phyloP scores from a whole-genome alignment of 2,113 vertebrate species.

The Blennius ocellaris region DNA sequence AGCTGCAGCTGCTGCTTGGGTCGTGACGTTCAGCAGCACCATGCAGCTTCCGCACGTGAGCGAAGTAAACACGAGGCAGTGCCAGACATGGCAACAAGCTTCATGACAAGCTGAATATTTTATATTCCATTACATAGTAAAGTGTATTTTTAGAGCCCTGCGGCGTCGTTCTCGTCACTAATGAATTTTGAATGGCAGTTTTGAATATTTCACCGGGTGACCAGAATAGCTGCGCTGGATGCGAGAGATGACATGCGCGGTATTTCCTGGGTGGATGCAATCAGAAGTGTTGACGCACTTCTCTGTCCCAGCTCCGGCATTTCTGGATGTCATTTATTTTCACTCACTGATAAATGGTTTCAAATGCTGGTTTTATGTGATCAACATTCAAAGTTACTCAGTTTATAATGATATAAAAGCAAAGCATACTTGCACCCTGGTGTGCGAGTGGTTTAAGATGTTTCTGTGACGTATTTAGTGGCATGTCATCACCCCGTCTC shows the following conservation, averaged over 20 bases:
- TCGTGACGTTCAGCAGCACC: not conserved
- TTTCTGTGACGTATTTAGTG: not conserved
- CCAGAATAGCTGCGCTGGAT: conserved; percentile 55
- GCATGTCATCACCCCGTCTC: not conserved
- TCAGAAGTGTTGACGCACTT: not conserved
- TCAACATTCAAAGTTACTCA: not conserved
- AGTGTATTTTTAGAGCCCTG: conserved; percentile 72
- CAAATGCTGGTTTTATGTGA: not conserved
- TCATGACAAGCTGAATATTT: conserved; percentile 76
- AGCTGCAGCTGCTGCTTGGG: conserved; percentile 26
- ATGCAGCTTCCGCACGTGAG: conserved; percentile 30
- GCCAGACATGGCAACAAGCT: conserved; percentile 29
- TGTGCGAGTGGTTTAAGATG: not conserved
- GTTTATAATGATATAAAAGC: not conserved
- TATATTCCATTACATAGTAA: conserved; percentile 48
- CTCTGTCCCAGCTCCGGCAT: not conserved
- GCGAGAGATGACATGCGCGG: conserved; percentile 36
- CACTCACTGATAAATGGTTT: not conserved
- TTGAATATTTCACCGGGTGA: conserved; percentile 75
- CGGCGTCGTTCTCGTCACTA: conserved; percentile 46
- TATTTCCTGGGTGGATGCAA: conserved; percentile 32
- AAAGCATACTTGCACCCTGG: not conserved
- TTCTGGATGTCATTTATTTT: not conserved
- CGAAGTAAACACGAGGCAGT: conserved; percentile 24
- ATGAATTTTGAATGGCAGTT: conserved; percentile 70